Base-by-base conservation (phyloP, 2,888 invertebrate genomes). In the Melipona bicolor region DNA sequence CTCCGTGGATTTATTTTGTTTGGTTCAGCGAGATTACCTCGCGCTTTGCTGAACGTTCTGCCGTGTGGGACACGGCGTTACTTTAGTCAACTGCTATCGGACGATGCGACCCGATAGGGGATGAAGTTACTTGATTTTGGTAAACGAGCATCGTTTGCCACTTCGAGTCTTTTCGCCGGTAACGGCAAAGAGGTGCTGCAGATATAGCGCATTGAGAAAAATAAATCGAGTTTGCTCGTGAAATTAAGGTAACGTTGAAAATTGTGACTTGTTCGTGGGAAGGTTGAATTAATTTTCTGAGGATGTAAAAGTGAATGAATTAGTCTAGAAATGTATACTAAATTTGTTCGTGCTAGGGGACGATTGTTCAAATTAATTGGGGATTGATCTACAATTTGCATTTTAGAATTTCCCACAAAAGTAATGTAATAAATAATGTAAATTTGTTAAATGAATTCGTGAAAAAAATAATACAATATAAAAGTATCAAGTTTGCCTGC, bases 1-100 rank as follows among this genome's bases (percentile, higher is more conserved):
- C 82, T 27, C 70, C 36, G 24, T 21, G 68, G 84, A 84, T 75
- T 82, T 78, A 74, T 84, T 74, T 71, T 67, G 49, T 72, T n/a
- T 62, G 43, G 50, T 6, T 21, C 43, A 21, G 43, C 43, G 49
- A 32, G 80, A 68, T 75, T 75, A 76, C 65, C 24, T 69, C 79
- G 49, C 15, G 76, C 32, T 32, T 65, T 54, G 49, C 54, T 62
- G 27, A n/a, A 69, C 43, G 43, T 43, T 43, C 9, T 9, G 43
- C 52, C 43, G 21, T 11, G 43, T 17, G 75, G 67, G 21, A 74
- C 64, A n/a, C 36, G 52, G 43, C 36, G 36, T 64, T 62, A 27
- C 61, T 15, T 15, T 15, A 32, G 27, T 36, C 36, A 54, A 65
- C 36, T n/a, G 36, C 13, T n/a, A 24, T 36, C 13, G 36, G 59